Evolutionary conservation across 2,113 vertebrate species (phyloP).

Genomic region (Gadus macrocephalus): DNA sequence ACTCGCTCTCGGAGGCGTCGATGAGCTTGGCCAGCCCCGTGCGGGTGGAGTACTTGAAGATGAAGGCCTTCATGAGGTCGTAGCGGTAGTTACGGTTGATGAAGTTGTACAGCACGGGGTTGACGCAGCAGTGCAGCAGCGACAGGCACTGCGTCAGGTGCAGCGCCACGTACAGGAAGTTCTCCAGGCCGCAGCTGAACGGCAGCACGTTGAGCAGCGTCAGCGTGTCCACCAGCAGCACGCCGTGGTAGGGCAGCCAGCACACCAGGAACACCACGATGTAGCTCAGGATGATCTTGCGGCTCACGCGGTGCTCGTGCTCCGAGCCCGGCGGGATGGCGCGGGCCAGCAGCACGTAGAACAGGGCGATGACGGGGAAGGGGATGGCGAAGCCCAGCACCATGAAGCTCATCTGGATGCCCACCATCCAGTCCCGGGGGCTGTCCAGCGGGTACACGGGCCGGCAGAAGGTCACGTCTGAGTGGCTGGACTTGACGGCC

Average conservation of each 20-base stretch:
- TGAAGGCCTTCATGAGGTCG: conserved; percentile 90
- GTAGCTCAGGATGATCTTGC: conserved; percentile 83
- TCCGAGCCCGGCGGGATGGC: conserved; percentile 70
- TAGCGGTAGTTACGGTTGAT: conserved; percentile 85
- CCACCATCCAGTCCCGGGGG: conserved; percentile 78
- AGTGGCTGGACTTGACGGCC: conserved; percentile 67
- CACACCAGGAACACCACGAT: conserved; percentile 85
- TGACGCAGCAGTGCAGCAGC: conserved; percentile 85
- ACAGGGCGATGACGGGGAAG: conserved; percentile 80
- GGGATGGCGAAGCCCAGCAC: conserved; percentile 84
- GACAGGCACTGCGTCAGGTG: conserved; percentile 87
- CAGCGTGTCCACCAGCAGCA: conserved; percentile 81
- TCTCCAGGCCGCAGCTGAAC: conserved; percentile 84
- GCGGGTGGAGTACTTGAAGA: conserved; percentile 90
- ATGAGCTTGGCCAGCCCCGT: conserved; percentile 86
- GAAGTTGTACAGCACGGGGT: conserved; percentile 88
- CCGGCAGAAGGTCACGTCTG: conserved; percentile 76
- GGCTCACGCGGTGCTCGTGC: conserved; percentile 77
- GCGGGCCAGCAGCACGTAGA: conserved; percentile 79
- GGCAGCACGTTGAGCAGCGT: conserved; percentile 76
- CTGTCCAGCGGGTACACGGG: conserved; percentile 78
- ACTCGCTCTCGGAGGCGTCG: conserved; percentile 79
- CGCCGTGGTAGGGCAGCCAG: conserved; percentile 86
- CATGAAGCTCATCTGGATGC: conserved; percentile 83
- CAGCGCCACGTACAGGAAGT: conserved; percentile 77